Evolutionary conservation across 2,797 vertebrate genomes (phyloP), one percentile per base, ranked within the genome.

Genomic region (Numenius phaeopus): DNA sequence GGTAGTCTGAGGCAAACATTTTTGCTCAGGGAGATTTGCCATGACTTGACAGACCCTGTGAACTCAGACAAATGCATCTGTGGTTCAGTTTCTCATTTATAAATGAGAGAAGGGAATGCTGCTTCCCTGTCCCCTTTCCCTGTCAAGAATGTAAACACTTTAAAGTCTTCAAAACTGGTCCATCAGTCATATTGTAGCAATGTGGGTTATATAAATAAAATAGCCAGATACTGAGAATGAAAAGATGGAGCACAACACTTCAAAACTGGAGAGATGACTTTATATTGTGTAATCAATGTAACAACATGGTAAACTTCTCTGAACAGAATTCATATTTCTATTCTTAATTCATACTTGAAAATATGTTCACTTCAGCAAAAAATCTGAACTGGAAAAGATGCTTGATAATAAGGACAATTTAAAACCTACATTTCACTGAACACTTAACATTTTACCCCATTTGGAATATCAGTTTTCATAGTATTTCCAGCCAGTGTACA

Each of bases 401-500:
- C 29, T 62, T 81, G 52, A 92, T 84, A 90, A 82, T 59, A 87
- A 87, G 23, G n/a, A 90, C 66, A 85, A 94, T 85, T 87, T 78
- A 83, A 95, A 92, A 85, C 14, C 42, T 87, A 42, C 21, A 82
- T 87, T 95, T 94, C 73, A 83, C 39, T 62, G 42, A 93, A 89
- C 73, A 80, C 64, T 93, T 85, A 65, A 85, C 29, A 69, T 91
- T 92, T 93, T 8, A 26, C 46, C 42, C 59, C 57, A 8, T 70
- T 92, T 88, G 62, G 37, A 96, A 73, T 95, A 96, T 94, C 62
- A 62, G 21, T 92, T 97, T 96, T 95, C 83, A 77, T 46, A 37
- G 46, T 57, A 46, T 71, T 96, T 94, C 64, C 90, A 95, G 58
- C 21, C 67, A 94, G 61, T 39, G 34, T 87, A 70, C 50, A 87